A percentile compares a stretch with the other conserved stretches of the same genome.
phyloP scores from a whole-genome alignment of 2,888 invertebrate genomes.

The Volucella inanis region DNA sequence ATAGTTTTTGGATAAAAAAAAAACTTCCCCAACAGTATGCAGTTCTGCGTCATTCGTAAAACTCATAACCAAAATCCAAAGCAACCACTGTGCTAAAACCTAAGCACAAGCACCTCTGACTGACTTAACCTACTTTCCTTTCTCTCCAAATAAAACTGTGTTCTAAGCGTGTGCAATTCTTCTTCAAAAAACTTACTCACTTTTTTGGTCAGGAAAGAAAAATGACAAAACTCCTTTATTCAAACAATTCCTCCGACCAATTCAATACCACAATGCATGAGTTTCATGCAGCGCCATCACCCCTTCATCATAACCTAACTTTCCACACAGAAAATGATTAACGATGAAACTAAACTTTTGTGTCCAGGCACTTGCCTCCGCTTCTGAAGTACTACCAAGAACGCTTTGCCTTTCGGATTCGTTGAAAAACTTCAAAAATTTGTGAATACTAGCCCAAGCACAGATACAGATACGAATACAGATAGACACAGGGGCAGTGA shows the following conservation, averaged over 20 bases:
- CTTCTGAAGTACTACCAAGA: conserved; percentile 6
- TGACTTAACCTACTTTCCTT: conserved; percentile 26
- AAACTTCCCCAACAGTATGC: neutral
- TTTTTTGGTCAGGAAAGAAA: conserved; percentile 42
- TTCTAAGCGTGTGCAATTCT: conserved; percentile 22
- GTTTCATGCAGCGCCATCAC: conserved; percentile 1
- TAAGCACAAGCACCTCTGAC: conserved; percentile 13
- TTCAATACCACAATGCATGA: conserved; percentile 69
- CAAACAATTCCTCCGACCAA: conserved; percentile 50
- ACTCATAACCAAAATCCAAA: neutral
- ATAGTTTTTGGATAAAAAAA: too few species aligned
- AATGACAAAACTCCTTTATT: conserved; percentile 58
- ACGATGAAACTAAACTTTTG: conserved; percentile 68
- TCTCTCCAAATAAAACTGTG: conserved; percentile 14
- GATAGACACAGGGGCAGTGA: conserved; percentile 39
- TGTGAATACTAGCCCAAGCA: neutral
- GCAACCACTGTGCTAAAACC: neutral
- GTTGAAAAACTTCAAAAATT: conserved; percentile 65
- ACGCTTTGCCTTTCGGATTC: neutral
- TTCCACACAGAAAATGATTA: conserved; percentile 69
- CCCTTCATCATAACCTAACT: conserved; percentile 36
- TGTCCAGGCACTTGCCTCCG: neutral
- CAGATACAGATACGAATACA: neutral
- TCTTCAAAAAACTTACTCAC: conserved; percentile 34
- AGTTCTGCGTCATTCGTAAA: neutral